These are phyloP conservation scores for Ligdia adustata DNA, from an alignment of 2,888 invertebrate species.

Conservation along the genomic window DNA sequence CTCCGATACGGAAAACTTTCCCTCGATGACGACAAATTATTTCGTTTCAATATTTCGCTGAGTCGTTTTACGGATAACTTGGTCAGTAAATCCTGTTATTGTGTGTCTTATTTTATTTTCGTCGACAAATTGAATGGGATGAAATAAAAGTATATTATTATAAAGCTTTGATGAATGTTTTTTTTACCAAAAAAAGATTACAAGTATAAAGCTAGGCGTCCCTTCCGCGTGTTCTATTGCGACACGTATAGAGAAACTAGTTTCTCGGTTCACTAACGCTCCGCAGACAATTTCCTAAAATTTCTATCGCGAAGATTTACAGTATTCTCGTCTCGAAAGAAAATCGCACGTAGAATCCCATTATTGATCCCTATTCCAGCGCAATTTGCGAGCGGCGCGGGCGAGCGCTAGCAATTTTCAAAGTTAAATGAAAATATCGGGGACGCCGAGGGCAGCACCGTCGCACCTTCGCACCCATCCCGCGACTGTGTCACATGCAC, in stretches of 20 bases:
- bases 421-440: constrained; percentile 82
- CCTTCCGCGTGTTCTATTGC: not conserved
- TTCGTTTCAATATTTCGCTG: constrained; percentile 51
- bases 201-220: not conserved
- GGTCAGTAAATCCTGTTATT: constrained; percentile 19
- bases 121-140: constrained; percentile 3
- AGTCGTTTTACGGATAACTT: constrained; percentile 22
- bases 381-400: constrained; percentile 76
- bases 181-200: not conserved
- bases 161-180: constrained; percentile 1
- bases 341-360: constrained; percentile 79
- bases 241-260: constrained; percentile 22
- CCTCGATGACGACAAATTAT: constrained; percentile 63
- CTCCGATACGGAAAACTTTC: constrained; percentile 62
- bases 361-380: constrained; percentile 80
- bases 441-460: constrained; percentile 44
- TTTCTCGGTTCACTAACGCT: constrained; percentile 24
- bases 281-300: constrained; percentile 77
- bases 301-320: constrained; percentile 79
- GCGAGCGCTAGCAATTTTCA: constrained; percentile 75
- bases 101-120: constrained; percentile 4
- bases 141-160: not conserved
- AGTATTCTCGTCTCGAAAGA: constrained; percentile 72
- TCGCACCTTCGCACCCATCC: not conserved
- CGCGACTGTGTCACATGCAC: too few species aligned